Conservation (phyloP, 2,797 vertebrate genomes). For the Eidolon dupreanum region DNA sequence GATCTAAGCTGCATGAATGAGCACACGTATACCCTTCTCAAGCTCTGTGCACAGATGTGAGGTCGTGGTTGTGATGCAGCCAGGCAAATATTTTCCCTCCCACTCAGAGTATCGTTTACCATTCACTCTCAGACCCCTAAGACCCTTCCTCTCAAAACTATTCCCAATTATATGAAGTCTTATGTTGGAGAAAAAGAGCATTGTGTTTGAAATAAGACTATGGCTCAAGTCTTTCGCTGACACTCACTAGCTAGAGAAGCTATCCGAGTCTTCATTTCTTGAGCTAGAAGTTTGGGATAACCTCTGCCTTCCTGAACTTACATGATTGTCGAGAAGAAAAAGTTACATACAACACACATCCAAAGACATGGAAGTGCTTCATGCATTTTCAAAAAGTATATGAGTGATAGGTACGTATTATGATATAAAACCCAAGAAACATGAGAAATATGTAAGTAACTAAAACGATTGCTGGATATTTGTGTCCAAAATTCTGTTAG, state of each 20-base stretch:
- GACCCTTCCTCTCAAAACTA: not conserved
- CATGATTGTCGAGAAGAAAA: not conserved
- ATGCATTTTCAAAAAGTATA: not conserved
- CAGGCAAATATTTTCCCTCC: not conserved
- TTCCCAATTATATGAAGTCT: not conserved
- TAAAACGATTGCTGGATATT: conserved; percentile 30
- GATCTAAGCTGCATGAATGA: not conserved
- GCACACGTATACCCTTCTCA: not conserved
- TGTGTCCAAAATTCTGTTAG: not conserved
- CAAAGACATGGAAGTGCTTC: not conserved
- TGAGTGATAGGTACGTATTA: not conserved
- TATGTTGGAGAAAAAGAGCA: not conserved
- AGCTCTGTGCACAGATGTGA: not conserved
- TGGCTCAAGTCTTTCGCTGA: not conserved
- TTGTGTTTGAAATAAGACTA: not conserved
- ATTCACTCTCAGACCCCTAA: not conserved
- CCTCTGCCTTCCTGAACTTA: conserved; percentile 15
- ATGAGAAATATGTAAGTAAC: not conserved
- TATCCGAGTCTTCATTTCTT: not conserved
- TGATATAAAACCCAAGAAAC: conserved; percentile 31
- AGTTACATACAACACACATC: not conserved
- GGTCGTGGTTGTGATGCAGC: not conserved
- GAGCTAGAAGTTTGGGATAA: not conserved
- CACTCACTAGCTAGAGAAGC: not conserved
- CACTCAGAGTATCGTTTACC: not conserved